Evolutionary conservation across 2,888 invertebrate species (phyloP).

Genomic region (Caenorhabditis uteleia): DNA sequence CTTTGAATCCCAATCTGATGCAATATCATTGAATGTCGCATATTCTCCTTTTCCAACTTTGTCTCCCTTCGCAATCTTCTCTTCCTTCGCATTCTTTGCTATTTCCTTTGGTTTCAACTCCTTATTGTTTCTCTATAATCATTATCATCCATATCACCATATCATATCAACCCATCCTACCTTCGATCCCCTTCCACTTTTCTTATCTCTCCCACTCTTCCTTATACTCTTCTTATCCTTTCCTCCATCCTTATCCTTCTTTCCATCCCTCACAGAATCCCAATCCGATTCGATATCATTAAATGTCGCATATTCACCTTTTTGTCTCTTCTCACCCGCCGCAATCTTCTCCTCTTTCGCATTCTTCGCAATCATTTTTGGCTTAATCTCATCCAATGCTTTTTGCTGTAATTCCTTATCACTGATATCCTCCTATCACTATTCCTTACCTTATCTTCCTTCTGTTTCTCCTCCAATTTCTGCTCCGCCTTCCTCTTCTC

Average conservation of each 20-base stretch:
- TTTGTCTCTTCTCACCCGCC: slow-evolving; percentile 7
- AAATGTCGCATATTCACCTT: slow-evolving; percentile 16
- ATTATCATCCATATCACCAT: slow-evolving; percentile 6
- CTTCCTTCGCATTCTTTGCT: background rate
- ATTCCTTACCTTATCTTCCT: slow-evolving; percentile 6
- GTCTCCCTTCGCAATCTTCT: background rate
- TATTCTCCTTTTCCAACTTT: background rate
- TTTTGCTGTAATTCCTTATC: slow-evolving; percentile 1
- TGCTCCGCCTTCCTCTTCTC: slow-evolving; percentile 3
- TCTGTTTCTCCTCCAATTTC: slow-evolving; percentile 1
- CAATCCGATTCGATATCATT: slow-evolving; percentile 14
- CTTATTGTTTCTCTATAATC: background rate
- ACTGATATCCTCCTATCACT: slow-evolving; percentile 1
- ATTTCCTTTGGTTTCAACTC: too few relatives aligned
- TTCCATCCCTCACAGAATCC: slow-evolving; percentile 6
- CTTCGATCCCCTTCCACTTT: background rate
- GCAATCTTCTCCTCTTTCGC: slow-evolving; percentile 7
- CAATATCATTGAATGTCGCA: background rate
- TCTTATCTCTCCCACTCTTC: slow-evolving; percentile 8
- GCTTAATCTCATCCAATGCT: slow-evolving; percentile 5
- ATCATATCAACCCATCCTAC: slow-evolving; percentile 14
- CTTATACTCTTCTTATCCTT: too few relatives aligned
- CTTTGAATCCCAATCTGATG: background rate
- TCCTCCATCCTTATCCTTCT: background rate
- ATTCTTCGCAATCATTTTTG: slow-evolving; percentile 9